Base-by-base conservation (phyloP, 2,888 invertebrate genomes). In the Myathropa florea region DNA sequence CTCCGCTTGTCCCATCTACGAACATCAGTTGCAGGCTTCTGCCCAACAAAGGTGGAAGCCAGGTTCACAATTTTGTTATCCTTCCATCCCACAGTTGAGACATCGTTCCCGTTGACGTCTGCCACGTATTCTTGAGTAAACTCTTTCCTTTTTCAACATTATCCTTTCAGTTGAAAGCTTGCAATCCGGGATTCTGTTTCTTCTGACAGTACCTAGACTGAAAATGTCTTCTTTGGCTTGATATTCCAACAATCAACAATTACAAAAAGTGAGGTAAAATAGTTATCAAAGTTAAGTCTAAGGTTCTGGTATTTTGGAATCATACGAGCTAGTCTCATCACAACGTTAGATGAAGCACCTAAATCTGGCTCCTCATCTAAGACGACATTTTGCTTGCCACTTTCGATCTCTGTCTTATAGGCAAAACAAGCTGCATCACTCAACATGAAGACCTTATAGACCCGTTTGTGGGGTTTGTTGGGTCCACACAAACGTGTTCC, bases 241-340 rank as follows among this genome's bases (percentile, higher is more conserved):
- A 83, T 90, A 89, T 61, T 88, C 88, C 63, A 90, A 61, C 18
- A 90, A 57, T 53, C 82, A 76, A n/a, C n/a, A n/a, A n/a, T n/a
- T n/a, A n/a, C n/a, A n/a, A n/a, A n/a, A 26, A 88, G 39, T 18
- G 82, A 88, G 18, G 73, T 88, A 55, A 88, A 88, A 28, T 88
- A 88, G 24, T 88, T 88, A 39, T 89, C 86, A 68, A 88, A 88
- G 64, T 87, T 83, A 60, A 85, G 46, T 46, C 63, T 55, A 71
- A 76, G 87, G 61, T 85, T 88, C 53, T 85, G 63, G 59, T 89
- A 68, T n/a, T 61, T 72, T 73, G 88, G 86, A 60, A 89, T 84
- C 12, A 68, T 75, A 73, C 85, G 67, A 12, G 73, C 30, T 61
- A 89, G 67, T 55, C 88, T 73, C 36, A 88, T 68, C n/a, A 89